Evolutionary conservation across 2,888 invertebrate genomes (phyloP).

Genomic region (Drosophila meridionalis): DNA sequence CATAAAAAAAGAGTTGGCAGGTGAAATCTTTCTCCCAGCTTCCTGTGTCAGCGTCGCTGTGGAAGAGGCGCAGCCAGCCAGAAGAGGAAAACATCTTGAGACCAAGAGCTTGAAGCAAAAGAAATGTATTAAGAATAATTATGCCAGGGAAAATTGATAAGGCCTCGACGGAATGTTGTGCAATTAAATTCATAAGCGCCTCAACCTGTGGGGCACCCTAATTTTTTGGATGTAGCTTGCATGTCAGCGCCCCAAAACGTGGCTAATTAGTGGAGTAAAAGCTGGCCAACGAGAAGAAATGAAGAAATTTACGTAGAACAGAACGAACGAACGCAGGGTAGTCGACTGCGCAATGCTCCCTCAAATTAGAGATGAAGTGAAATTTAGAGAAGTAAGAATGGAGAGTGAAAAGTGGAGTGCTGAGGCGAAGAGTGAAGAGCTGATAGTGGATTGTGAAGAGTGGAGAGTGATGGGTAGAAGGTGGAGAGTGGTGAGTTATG

Average conservation of each 20-base stretch:
- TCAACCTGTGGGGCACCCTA: constrained; percentile 63
- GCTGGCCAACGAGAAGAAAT: constrained; percentile 58
- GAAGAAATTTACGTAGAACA: constrained; percentile 75
- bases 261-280: constrained; percentile 73
- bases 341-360: constrained; percentile 3
- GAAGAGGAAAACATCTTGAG: constrained; percentile 5
- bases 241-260: constrained; percentile 73
- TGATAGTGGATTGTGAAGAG: background rate
- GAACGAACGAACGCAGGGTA: background rate
- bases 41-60: constrained; percentile 59
- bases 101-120: constrained; percentile 1
- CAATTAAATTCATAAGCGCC: constrained; percentile 80
- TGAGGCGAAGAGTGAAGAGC: background rate
- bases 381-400: background rate
- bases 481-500: background rate
- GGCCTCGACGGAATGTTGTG: constrained; percentile 62
- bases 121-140: constrained; percentile 76
- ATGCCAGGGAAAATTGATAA: constrained; percentile 68
- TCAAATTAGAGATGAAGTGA: background rate
- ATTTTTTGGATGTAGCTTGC: constrained; percentile 61
- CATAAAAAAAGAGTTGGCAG: constrained; percentile 51
- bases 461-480: background rate
- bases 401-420: background rate
- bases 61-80: constrained; percentile 51
- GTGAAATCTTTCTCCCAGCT: constrained; percentile 70